phyloP scores from a whole-genome alignment of 2,113 vertebrate species.

The Pitta sordida region DNA sequence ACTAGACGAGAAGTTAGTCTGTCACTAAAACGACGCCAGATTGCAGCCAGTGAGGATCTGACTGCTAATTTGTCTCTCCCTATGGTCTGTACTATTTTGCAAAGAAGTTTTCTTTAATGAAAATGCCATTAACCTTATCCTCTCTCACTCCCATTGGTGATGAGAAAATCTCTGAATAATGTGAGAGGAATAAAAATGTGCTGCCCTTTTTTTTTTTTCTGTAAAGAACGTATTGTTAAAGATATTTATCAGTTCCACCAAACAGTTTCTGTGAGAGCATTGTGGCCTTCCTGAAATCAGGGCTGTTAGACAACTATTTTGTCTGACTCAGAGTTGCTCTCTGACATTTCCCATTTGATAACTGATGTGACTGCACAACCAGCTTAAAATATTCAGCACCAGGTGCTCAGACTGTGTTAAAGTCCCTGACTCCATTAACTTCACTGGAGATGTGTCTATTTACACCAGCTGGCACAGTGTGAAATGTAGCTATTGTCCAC shows the following conservation, averaged over 20 bases:
- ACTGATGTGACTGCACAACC: not conserved
- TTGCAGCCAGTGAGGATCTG: conserved; percentile 16
- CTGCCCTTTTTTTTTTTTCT: not conserved
- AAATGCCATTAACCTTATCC: not conserved
- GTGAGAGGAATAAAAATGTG: not conserved
- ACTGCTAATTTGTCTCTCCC: conserved; percentile 40
- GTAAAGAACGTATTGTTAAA: not conserved
- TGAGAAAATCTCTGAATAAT: not conserved
- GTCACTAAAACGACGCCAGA: not conserved
- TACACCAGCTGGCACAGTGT: not conserved
- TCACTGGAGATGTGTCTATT: not conserved
- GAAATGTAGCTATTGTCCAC: not conserved
- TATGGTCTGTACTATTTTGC: not conserved
- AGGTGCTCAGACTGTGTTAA: not conserved
- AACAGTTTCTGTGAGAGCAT: not conserved
- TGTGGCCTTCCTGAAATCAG: not conserved
- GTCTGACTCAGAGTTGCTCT: not conserved
- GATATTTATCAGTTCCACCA: not conserved
- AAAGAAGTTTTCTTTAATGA: not conserved
- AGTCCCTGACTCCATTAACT: not conserved
- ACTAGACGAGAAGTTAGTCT: not conserved
- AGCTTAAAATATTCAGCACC: not conserved
- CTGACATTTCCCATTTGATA: not conserved
- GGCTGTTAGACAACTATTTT: not conserved
- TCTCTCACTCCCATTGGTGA: not conserved